Base-by-base conservation (phyloP, 2,113 vertebrate species). In the Saguinus midas region DNA sequence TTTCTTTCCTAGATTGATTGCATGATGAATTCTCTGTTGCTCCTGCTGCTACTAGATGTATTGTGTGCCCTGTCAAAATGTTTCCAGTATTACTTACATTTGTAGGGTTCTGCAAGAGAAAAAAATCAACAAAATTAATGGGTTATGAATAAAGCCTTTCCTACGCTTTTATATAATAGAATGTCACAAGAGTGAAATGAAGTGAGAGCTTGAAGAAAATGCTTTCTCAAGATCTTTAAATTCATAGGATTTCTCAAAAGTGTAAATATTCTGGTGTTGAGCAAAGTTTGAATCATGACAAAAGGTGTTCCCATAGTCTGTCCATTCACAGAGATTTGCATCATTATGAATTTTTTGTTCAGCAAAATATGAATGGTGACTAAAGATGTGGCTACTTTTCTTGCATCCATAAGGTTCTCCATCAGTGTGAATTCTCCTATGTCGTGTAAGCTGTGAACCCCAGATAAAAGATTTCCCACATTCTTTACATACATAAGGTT, bases 391-490 rank as follows among this genome's bases (percentile, higher is more conserved):
- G 52, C n/a, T 35, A 86, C 23, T 90, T 80, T 73, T 83, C 64
- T 88, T 90, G 80, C 2, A 95, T 92, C 86, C 68, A 82, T 52
- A 76, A 29, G 43, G n/a, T 76, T 76, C 25, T 55, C 23, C 14
- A 89, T 50, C 57, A 48, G 10, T 29, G 66, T 97, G 95, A 87
- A 75, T 93, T 95, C 61, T 98, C 76, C 82, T 85, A 68, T 96
- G 97, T 61, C 75, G 83, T 92, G 84, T 87, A 64, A 97, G 92
- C 61, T 92, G 81, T 13, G 70, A 95, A 61, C 58, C 89, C 68
- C 94, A 94, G 45, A 87, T 82, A 76, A 98, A 97, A 55, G 78
- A 72, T 64, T 95, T 96, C 23, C 95, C 97, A 94, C 90, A 97
- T 57, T 95, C 70, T 52, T 91, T 43, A 78, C 92, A 94, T 21